Percentiles rank a stretch among this genome's conserved stretches.
phyloP scores from a whole-genome alignment of 2,797 vertebrate genomes.

The Perodicticus potto region DNA sequence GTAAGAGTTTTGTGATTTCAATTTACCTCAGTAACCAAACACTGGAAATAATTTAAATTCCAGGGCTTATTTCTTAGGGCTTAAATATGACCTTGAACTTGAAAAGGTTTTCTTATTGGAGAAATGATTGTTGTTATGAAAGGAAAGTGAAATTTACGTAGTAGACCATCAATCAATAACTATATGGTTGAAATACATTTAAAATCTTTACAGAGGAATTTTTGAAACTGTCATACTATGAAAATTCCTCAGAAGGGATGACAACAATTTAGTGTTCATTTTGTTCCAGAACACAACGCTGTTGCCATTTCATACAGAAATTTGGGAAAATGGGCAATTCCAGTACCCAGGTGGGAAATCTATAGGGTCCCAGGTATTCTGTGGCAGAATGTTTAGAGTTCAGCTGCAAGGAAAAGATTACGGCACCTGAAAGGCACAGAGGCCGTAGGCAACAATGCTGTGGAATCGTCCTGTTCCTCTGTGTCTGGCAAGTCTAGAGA shows the following conservation, averaged over 20 bases:
- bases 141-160: slow-evolving; percentile 15
- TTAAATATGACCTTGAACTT: slow-evolving; percentile 2
- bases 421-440: neutral
- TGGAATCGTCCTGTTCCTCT: neutral
- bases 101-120: neutral
- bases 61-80: neutral
- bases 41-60: neutral
- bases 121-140: slow-evolving; percentile 11
- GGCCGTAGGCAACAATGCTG: neutral
- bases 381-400: neutral
- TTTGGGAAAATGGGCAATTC: neutral
- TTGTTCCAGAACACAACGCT: neutral
- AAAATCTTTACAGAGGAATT: slow-evolving; percentile 22
- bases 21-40: neutral
- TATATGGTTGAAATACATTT: slow-evolving; percentile 47
- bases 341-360: neutral
- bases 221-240: neutral
- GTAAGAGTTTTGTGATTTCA: neutral
- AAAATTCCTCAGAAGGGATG: neutral
- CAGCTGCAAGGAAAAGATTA: neutral
- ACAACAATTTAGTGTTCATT: neutral
- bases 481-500: neutral
- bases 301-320: neutral
- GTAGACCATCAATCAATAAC: neutral
- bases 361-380: neutral